Conservation (phyloP, 2,888 invertebrate genomes). For the Auanema freiburgensis region DNA sequence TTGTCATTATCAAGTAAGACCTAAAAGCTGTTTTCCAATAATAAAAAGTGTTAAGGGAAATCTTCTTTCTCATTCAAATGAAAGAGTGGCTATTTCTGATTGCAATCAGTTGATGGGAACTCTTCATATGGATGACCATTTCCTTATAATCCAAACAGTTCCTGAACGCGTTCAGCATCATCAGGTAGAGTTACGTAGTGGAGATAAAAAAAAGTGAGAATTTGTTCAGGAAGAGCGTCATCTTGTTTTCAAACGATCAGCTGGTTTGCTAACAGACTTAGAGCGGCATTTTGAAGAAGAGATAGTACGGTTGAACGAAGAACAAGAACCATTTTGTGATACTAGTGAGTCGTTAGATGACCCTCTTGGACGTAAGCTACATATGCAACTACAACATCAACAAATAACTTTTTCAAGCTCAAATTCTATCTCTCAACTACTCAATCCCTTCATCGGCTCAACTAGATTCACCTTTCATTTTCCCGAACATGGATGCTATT, state of each 20-base stretch:
- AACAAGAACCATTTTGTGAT: conserved; percentile 58
- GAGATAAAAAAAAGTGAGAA: not conserved
- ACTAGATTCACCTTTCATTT: conserved; percentile 61
- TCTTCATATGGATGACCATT: conserved; percentile 60
- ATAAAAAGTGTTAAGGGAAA: conserved; percentile 24
- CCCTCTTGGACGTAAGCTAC: conserved; percentile 31
- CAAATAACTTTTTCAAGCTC: conserved; percentile 33
- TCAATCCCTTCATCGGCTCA: conserved; percentile 58
- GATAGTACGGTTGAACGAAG: conserved; percentile 37
- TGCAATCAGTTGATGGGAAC: conserved; percentile 57
- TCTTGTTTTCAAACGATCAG: conserved; percentile 56
- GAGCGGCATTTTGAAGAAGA: conserved; percentile 44
- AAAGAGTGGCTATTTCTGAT: conserved; percentile 59
- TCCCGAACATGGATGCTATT: conserved; percentile 63
- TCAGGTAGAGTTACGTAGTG: conserved; percentile 24
- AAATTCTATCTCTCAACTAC: conserved; percentile 54
- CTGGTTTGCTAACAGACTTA: conserved; percentile 45
- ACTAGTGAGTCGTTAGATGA: conserved; percentile 57
- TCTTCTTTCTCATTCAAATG: conserved; percentile 41
- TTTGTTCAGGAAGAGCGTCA: conserved; percentile 51
- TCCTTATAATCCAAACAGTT: conserved; percentile 60
- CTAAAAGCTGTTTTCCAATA: not conserved
- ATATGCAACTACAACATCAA: not conserved
- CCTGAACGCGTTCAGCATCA: conserved; percentile 47
- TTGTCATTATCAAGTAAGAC: conserved; percentile 52